phyloP scores from a whole-genome alignment of 2,113 vertebrate genomes.

The Aix galericulata region DNA sequence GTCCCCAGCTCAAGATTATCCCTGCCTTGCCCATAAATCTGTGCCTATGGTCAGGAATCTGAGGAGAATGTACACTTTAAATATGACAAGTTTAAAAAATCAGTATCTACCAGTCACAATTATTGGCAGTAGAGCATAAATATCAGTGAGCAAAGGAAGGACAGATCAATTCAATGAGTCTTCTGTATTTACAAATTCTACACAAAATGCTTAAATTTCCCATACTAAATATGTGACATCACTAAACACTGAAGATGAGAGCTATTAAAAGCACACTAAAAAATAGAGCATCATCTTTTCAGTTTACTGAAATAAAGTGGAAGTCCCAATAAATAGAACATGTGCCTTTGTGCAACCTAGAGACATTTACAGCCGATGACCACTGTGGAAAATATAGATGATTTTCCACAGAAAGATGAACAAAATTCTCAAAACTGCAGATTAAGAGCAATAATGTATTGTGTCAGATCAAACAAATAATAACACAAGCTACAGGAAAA shows the following conservation, averaged over 20 bases:
- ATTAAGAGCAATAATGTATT: not conserved
- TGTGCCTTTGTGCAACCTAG: not conserved
- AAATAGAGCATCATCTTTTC: not conserved
- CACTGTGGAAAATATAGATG: not conserved
- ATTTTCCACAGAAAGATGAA: not conserved
- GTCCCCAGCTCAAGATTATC: not conserved
- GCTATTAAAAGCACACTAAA: not conserved
- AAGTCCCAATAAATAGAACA: not conserved
- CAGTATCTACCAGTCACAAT: not conserved
- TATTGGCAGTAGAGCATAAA: not conserved
- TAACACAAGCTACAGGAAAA: conserved; percentile 4
- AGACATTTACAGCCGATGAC: not conserved
- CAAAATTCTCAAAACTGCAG: not conserved
- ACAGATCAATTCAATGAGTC: not conserved
- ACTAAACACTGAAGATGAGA: not conserved
- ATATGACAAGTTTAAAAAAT: not conserved
- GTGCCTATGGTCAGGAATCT: not conserved
- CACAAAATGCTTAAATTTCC: not conserved
- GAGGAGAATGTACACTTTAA: not conserved
- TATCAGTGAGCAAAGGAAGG: not conserved
- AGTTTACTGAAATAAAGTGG: not conserved
- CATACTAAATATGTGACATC: not conserved
- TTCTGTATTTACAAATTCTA: not conserved
- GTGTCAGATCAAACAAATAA: conserved; percentile 16
- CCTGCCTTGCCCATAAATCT: not conserved